Percentiles rank a stretch among this genome's conserved stretches.
Conservation (phyloP, 2,797 vertebrate genomes). For the Psittacula echo region DNA sequence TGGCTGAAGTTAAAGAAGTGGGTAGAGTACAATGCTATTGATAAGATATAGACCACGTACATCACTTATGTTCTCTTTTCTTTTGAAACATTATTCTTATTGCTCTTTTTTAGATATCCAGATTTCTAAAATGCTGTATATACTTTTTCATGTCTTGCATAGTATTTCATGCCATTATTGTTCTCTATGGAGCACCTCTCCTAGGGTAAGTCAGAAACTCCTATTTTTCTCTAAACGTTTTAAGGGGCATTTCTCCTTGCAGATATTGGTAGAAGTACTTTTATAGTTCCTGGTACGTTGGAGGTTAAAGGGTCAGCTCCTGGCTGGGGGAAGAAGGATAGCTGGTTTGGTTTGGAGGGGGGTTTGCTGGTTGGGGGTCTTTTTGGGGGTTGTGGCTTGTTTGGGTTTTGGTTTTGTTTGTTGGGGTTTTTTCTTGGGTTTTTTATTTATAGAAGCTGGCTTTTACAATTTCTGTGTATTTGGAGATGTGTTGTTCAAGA, state of each 20-base stretch:
- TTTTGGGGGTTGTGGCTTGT: not conserved
- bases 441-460: not conserved
- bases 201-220: constrained; percentile 89
- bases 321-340: not conserved
- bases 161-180: constrained; percentile 90
- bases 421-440: not conserved
- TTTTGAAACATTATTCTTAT: constrained; percentile 18
- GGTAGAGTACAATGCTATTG: not conserved
- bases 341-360: not conserved
- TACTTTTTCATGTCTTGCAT: constrained; percentile 93
- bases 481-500: not conserved
- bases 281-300: not conserved
- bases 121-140: constrained; percentile 88
- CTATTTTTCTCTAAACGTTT: constrained; percentile 2
- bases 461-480: not conserved
- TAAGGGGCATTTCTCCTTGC: constrained; percentile 26
- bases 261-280: not conserved
- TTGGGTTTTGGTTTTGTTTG: not conserved
- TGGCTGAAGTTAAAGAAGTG: not conserved
- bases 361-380: not conserved
- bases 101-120: constrained; percentile 84
- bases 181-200: constrained; percentile 95
- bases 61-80: not conserved
- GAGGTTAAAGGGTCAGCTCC: not conserved
- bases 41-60: not conserved